phyloP scores from a whole-genome alignment of 2,888 invertebrate genomes.

The Sympetrum striolatum region DNA sequence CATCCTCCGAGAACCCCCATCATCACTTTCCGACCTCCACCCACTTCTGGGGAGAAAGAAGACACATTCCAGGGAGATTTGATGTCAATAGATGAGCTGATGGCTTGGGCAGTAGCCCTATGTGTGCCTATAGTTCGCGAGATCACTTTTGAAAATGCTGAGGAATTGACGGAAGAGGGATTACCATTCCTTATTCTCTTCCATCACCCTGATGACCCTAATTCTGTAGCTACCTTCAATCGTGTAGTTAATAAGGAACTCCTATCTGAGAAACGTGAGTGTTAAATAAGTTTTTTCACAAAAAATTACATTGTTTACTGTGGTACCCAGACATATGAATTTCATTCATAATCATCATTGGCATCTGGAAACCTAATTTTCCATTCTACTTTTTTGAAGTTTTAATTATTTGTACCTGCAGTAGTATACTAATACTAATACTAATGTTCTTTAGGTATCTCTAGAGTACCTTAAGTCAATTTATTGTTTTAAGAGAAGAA shows the following conservation, averaged over 20 bases:
- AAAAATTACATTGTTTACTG: no score
- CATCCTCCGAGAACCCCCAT: constrained; percentile 79
- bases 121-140: constrained; percentile 97
- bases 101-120: constrained; percentile 54
- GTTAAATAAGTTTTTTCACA: neutral
- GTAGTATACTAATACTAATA: no score
- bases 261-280: constrained; percentile 88
- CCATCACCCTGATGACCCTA: constrained; percentile 82
- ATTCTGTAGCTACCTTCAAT: constrained; percentile 85
- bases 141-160: constrained; percentile 99
- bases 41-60: constrained; percentile 80
- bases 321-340: no score
- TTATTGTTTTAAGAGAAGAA: no score
- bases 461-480: no score
- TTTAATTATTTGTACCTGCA: no score
- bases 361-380: no score
- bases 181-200: constrained; percentile 97
- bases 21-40: constrained; percentile 77
- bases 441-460: no score
- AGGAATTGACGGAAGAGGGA: constrained; percentile 98
- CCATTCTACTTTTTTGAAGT: no score
- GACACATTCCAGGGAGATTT: constrained; percentile 82
- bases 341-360: no score
- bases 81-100: constrained; percentile 81
- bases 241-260: constrained; percentile 80